Evolutionary conservation across 1,140 invertebrate species (phyloP).

Genomic region (Antheraea pernyi): DNA sequence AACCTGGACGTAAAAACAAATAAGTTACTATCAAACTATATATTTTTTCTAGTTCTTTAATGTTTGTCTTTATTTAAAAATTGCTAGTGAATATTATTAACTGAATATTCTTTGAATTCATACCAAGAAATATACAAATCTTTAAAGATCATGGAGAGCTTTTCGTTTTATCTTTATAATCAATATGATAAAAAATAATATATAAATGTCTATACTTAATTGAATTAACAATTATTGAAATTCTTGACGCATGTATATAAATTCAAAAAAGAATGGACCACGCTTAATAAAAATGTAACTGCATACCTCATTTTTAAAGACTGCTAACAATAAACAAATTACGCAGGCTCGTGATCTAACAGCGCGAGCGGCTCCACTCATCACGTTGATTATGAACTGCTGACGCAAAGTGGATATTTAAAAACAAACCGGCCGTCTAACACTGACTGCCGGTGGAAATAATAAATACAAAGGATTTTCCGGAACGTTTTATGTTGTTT

Average conservation of each 20-base stretch:
- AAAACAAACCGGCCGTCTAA: neutral
- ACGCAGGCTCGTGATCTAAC: neutral
- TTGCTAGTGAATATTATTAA: too few relatives aligned
- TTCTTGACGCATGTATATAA: neutral
- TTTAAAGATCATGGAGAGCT: too few relatives aligned
- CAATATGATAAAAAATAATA: too few relatives aligned
- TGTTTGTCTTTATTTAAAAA: too few relatives aligned
- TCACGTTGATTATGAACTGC: neutral
- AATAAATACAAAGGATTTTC: neutral
- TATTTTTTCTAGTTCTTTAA: too few relatives aligned
- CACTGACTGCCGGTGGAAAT: neutral
- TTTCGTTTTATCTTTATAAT: too few relatives aligned
- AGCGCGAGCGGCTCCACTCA: neutral
- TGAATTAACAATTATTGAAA: too few relatives aligned
- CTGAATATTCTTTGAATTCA: too few relatives aligned
- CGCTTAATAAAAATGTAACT: neutral
- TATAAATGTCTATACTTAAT: too few relatives aligned
- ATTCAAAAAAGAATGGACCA: neutral
- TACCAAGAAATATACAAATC: too few relatives aligned
- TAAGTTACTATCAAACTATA: too few relatives aligned
- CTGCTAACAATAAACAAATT: constrained; percentile 2
- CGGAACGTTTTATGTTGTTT: neutral
- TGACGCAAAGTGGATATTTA: neutral
- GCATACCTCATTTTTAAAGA: neutral
- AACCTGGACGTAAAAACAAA: too few relatives aligned